Percentiles rank a stretch among this genome's conserved stretches.
Evolutionary conservation across 2,888 invertebrate genomes (phyloP).

Genomic region (Halictus ligatus): DNA sequence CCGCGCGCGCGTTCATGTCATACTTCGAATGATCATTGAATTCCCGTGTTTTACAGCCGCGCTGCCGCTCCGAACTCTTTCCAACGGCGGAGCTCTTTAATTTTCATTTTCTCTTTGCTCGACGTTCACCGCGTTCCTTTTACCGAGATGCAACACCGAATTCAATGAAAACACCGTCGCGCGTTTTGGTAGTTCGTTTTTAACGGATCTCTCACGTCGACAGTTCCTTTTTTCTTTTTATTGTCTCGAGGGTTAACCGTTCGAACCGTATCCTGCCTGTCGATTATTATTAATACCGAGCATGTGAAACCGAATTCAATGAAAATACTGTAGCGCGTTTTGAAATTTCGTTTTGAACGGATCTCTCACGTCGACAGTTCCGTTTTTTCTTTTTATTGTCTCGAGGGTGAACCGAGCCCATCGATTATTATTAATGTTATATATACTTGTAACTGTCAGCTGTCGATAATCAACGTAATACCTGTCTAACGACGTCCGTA

Average conservation of each 20-base stretch:
- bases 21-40: constrained; percentile 7
- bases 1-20: too few relatives aligned
- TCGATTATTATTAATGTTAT: constrained; percentile 55
- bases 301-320: constrained; percentile 46
- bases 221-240: too few relatives aligned
- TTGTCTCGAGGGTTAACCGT: neutral
- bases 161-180: too few relatives aligned
- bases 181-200: too few relatives aligned
- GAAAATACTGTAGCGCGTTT: too few relatives aligned
- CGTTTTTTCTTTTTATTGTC: neutral
- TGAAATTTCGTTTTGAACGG: too few relatives aligned
- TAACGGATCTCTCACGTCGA: too few relatives aligned
- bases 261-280: constrained; percentile 10
- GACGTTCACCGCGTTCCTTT: neutral
- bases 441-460: too few relatives aligned
- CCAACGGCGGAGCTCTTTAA: neutral
- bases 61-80: neutral
- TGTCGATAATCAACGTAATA: too few relatives aligned
- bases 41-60: neutral
- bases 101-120: neutral
- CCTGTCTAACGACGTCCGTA: too few relatives aligned
- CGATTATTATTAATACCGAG: constrained; percentile 53
- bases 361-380: too few relatives aligned
- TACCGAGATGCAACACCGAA: too few relatives aligned
- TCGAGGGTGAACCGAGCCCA: neutral